Conservation (phyloP, 2,888 invertebrate genomes). For the Mayetiola destructor region DNA sequence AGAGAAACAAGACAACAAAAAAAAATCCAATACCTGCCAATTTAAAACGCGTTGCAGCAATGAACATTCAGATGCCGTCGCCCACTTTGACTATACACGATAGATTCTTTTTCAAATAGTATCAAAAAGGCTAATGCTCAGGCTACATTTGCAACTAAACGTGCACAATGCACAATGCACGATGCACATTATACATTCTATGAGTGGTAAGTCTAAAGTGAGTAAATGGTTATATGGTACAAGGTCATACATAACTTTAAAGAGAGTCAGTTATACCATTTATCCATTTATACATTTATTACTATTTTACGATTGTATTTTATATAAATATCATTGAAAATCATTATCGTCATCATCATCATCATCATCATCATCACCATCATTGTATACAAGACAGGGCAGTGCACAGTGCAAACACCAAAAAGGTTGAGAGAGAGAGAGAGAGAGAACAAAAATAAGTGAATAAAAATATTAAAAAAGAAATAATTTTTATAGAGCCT, state of each 20-base stretch:
- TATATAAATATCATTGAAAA: constrained; percentile 12
- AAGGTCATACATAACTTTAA: constrained; percentile 12
- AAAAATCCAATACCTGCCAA: no score
- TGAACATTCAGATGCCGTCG: no score
- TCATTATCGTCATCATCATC: no score
- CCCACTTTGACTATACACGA: no score
- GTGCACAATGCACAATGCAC: no score
- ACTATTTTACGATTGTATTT: constrained; percentile 12
- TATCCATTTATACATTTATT: constrained; percentile 13
- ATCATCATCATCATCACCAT: no score
- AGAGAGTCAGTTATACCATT: constrained; percentile 8
- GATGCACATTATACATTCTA: no score
- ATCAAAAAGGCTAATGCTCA: background rate
- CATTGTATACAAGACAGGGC: constrained; percentile 3
- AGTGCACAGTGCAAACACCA: background rate
- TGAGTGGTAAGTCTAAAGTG: constrained; percentile 4
- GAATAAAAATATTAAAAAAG: no score
- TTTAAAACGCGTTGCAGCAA: no score
- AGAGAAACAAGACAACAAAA: no score
- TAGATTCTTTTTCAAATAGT: no score
- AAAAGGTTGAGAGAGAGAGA: background rate
- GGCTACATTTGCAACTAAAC: constrained; percentile 1
- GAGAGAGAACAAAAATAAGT: background rate
- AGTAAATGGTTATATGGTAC: constrained; percentile 12
- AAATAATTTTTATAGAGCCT: no score